These are phyloP conservation scores for Tachina fera DNA, from an alignment of 2,888 invertebrate species.

Conservation along the genomic window DNA sequence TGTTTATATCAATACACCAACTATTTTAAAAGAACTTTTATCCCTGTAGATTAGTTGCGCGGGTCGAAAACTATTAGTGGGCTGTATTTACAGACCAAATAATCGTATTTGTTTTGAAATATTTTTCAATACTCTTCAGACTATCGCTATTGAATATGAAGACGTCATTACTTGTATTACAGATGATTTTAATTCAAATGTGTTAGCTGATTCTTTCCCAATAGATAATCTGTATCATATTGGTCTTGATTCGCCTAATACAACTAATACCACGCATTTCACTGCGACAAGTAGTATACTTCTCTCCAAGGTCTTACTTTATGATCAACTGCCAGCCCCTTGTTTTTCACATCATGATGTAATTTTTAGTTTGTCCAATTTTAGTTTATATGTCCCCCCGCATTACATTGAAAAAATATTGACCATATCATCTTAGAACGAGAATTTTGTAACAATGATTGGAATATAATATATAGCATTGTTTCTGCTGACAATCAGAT, in stretches of 20 bases:
- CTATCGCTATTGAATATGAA: not conserved
- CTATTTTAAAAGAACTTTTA: not conserved
- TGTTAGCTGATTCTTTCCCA: not conserved
- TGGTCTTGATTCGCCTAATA: not conserved
- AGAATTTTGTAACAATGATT: too few species aligned
- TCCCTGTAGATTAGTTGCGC: not conserved
- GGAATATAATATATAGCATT: too few species aligned
- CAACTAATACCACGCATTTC: not conserved
- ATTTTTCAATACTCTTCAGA: not conserved
- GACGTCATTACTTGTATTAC: conserved; percentile 11
- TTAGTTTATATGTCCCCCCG: too few species aligned
- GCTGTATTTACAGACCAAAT: too few species aligned
- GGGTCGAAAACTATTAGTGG: conserved; percentile 1
- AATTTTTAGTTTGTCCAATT: too few species aligned
- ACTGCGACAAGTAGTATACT: not conserved
- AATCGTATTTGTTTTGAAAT: not conserved
- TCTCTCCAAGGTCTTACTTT: not conserved
- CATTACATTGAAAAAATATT: too few species aligned
- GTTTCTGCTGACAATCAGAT: too few species aligned
- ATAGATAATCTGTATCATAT: not conserved
- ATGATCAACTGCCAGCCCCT: not conserved
- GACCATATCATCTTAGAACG: too few species aligned
- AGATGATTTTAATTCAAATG: conserved; percentile 18
- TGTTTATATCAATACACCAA: not conserved
- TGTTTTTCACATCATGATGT: conserved; percentile 2